phyloP scores from a whole-genome alignment of 2,113 vertebrate species.

The Tenrec ecaudatus region DNA sequence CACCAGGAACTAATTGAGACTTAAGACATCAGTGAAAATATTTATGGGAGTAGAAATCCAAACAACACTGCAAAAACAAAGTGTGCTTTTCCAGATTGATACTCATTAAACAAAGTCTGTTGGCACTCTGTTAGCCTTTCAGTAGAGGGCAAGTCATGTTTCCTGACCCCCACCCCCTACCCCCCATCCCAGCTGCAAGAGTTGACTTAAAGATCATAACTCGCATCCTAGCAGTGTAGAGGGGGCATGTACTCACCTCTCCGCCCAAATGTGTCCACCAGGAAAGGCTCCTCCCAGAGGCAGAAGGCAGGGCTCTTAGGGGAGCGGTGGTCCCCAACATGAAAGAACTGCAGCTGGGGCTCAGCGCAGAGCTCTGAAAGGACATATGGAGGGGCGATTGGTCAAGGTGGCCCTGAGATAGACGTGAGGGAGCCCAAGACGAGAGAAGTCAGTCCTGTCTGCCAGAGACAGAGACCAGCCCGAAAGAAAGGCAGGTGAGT shows the following conservation, averaged over 20 bases:
- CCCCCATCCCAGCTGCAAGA: background rate
- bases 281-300: background rate
- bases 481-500: background rate
- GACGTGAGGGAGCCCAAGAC: background rate
- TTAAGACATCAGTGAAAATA: slow-evolving; percentile 23
- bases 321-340: background rate
- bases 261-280: background rate
- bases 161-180: background rate
- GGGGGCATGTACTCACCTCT: background rate
- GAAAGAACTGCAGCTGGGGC: background rate
- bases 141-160: background rate
- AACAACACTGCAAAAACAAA: slow-evolving; percentile 2
- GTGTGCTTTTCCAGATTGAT: slow-evolving; percentile 6
- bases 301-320: background rate
- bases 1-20: slow-evolving; percentile 28
- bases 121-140: background rate
- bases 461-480: background rate
- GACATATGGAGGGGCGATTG: too few relatives aligned
- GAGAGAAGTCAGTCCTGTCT: background rate
- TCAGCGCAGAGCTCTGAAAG: background rate
- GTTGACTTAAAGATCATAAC: background rate
- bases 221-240: background rate
- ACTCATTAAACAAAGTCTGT: slow-evolving; percentile 31
- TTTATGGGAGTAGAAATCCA: slow-evolving; percentile 37
- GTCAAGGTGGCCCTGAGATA: background rate